Evolutionary conservation across 2,888 invertebrate genomes (phyloP), one percentile per base, ranked within the genome.

Genomic region (Eueremaeus valkanovi): DNA sequence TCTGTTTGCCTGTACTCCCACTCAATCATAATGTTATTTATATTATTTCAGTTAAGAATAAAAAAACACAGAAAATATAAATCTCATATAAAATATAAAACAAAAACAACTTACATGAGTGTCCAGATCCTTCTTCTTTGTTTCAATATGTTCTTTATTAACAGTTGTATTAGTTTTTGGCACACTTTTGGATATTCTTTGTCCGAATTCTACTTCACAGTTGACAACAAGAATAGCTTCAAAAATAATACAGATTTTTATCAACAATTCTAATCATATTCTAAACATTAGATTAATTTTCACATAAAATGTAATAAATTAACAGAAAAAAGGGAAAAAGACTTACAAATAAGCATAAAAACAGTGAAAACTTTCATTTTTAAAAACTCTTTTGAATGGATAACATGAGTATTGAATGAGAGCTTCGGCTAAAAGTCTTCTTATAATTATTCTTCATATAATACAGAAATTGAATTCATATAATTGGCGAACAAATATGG

Each of bases 101-200:
- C n/a, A n/a, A n/a, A n/a, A 24, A 27, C 13, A 29, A 58, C 61
- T 61, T 61, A 61, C 61, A 61, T 61, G 61, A 61, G 31, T 61
- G 61, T 61, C 61, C 29, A 61, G 61, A n/a, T 61, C 61, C 18
- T 61, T 61, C 18, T 16, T 33, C 31, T 61, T 33, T 2, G 61
- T 9, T 61, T 61, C 31, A 2, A 33, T 61, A 2, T 18, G 31
- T 33, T 61, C 61, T 3, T 61, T 61, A n/a, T 61, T 61, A n/a
- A n/a, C n/a, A 18, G 61, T 61, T 33, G 33, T 16, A 33, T 61
- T 61, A 33, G n/a, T 33, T 61, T 61, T 61, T 18, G 31, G 9
- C 2, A 61, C 61, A 61, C 0, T 61, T 61, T 61, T 61, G 0
- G 61, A 61, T 9, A 61, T 61, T 33, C 61, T 61, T 61, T 61